phyloP scores from a whole-genome alignment of 2,797 vertebrate genomes.

The Diplodus puntazzo region DNA sequence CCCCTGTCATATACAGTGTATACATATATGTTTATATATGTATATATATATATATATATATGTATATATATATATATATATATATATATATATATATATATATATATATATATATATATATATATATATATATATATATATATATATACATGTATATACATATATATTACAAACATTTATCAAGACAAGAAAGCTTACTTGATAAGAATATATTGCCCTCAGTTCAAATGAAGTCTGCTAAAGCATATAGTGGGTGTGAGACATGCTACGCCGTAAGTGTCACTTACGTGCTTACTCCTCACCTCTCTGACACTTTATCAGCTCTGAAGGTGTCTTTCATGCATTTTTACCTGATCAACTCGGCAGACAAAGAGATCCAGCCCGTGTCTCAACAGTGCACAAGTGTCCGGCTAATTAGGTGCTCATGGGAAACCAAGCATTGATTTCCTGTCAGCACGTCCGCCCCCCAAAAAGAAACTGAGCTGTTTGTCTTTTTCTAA shows the following conservation, averaged over 20 bases:
- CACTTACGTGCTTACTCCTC: slow-evolving; percentile 80
- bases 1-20: not conserved
- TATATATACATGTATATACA: not conserved
- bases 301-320: slow-evolving; percentile 83
- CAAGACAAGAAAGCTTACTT: slow-evolving; percentile 36
- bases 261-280: slow-evolving; percentile 71
- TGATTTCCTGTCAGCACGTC: slow-evolving; percentile 87
- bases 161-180: not conserved
- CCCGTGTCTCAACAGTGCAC: slow-evolving; percentile 83
- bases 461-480: slow-evolving; percentile 73
- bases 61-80: not conserved
- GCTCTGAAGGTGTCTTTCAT: slow-evolving; percentile 75
- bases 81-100: not conserved
- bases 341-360: slow-evolving; percentile 85
- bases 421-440: slow-evolving; percentile 87
- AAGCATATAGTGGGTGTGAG: slow-evolving; percentile 69
- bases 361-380: slow-evolving; percentile 82
- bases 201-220: slow-evolving; percentile 39
- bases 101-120: not conserved
- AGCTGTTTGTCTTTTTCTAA: slow-evolving; percentile 86
- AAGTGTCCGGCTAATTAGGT: slow-evolving; percentile 91
- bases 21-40: not conserved
- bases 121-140: not conserved
- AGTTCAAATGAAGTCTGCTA: slow-evolving; percentile 66
- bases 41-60: not conserved